Base-by-base conservation (phyloP, 2,797 vertebrate genomes). In the Rallus crepitans region DNA sequence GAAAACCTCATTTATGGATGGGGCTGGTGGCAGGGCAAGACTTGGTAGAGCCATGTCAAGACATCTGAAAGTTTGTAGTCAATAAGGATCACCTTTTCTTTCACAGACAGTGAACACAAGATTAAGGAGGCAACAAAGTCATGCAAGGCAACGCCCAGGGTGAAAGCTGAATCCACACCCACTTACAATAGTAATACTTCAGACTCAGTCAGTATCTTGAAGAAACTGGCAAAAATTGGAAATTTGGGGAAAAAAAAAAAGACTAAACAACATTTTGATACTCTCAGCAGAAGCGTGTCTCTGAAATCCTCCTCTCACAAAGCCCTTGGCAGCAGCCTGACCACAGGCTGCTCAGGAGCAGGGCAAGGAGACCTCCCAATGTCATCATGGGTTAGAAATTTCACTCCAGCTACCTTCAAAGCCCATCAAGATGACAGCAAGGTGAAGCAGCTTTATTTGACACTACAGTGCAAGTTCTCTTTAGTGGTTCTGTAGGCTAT, bases 291-390 rank as follows among this genome's bases (percentile, higher is more conserved):
- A 96, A 93, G 53, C 23, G 37, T 0, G 0, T 40, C 71, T 86
- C 59, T 0, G 0, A 81, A 87, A 75, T 9, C 23, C n/a, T 0
- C 0, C 39, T 82, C n/a, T 68, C 27, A 27, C 52, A 37, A 88
- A 90, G 50, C 24, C 56, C 39, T 24, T n/a, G n/a, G n/a, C 80
- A 60, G 64, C 56, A 93, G 63, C 39, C 59, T 39, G 25, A 66
- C 17, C 1, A 1, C 42, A 68, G 56, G 59, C 30, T 73, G 70
- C 31, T 24, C 0, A 5, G 73, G 50, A 75, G 12, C 16, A 70
- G 35, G 55, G 80, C 89, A 85, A 94, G 56, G 30, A 90, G 87
- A 63, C n/a, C 20, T 73, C 72, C 7, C 2, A 0, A 23, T 56
- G 55, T 42, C 2, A 1, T 69, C 53, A 78, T 2, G 5, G 47